These are phyloP conservation scores for Anguilla rostrata DNA, from an alignment of 2,113 vertebrate species.

Conservation along the genomic window DNA sequence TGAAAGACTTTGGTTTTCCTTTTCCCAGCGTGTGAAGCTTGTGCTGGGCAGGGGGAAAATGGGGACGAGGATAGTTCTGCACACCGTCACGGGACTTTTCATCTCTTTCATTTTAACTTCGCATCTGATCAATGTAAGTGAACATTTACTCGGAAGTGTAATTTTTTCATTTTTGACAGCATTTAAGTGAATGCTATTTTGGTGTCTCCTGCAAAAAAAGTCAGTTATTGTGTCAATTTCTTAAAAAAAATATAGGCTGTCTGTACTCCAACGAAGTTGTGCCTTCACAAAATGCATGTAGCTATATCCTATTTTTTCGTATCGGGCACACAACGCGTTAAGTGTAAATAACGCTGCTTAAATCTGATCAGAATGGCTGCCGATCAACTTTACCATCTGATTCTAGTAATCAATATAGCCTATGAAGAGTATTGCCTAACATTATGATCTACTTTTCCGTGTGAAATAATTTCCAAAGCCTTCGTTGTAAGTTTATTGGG, in stretches of 20 bases:
- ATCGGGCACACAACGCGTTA: not conserved
- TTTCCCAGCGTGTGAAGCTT: constrained; percentile 52
- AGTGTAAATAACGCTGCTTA: not conserved
- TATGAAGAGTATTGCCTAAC: not conserved
- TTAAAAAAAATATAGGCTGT: not conserved
- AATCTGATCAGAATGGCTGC: not conserved
- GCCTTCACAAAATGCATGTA: not conserved
- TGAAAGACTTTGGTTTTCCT: constrained; percentile 54
- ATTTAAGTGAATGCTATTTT: not conserved
- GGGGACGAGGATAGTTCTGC: constrained; percentile 56
- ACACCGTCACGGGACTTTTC: constrained; percentile 58
- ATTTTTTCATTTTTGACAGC: constrained; percentile 22
- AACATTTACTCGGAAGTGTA: not conserved
- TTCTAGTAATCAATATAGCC: not conserved
- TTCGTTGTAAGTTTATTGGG: constrained; percentile 41
- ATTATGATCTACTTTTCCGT: not conserved
- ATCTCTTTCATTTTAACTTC: constrained; percentile 58
- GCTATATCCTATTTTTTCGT: not conserved
- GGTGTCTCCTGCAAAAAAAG: not conserved
- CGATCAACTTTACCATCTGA: not conserved
- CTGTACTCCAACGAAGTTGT: not conserved
- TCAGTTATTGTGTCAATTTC: not conserved
- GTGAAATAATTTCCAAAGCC: not conserved
- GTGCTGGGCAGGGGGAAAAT: constrained; percentile 65
- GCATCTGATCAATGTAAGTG: constrained; percentile 68